phyloP scores from a whole-genome alignment of 2,113 vertebrate species.

The Oncorhynchus mykiss region DNA sequence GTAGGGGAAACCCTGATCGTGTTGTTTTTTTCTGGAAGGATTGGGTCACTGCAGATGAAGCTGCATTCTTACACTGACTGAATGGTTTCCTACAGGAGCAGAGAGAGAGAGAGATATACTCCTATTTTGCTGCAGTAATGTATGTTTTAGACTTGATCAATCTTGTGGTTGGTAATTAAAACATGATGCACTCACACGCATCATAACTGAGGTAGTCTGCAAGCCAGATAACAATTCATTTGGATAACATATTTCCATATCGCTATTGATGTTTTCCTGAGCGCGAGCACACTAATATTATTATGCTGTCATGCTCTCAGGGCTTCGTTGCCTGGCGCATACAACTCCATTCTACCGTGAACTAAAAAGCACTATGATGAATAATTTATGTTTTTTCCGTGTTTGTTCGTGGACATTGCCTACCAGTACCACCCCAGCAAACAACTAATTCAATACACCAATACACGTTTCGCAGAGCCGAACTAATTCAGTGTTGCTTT shows the following conservation, averaged over 20 bases:
- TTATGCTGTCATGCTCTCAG: not conserved
- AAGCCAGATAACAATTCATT: not conserved
- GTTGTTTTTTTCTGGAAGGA: not conserved
- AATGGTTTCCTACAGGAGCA: not conserved
- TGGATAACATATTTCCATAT: not conserved
- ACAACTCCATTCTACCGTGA: conserved; percentile 47
- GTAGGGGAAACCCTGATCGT: not conserved
- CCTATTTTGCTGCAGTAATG: not conserved
- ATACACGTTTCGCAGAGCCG: conserved; percentile 9
- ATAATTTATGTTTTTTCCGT: conserved; percentile 68
- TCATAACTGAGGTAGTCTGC: not conserved
- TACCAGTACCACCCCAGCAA: not conserved
- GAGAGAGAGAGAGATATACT: not conserved
- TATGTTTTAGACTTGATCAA: not conserved
- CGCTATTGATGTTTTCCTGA: not conserved
- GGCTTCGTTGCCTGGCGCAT: not conserved
- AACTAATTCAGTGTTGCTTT: not conserved
- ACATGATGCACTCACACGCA: not conserved
- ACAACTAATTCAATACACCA: conserved; percentile 21
- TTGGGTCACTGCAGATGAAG: conserved; percentile 26
- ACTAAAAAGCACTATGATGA: conserved; percentile 56
- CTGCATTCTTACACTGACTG: conserved; percentile 6
- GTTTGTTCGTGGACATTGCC: conserved; percentile 26
- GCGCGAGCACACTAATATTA: not conserved
- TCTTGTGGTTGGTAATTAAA: not conserved